These are phyloP conservation scores for Steinernema scapterisci DNA, from an alignment of 2,888 invertebrate species.

Conservation along the genomic window DNA sequence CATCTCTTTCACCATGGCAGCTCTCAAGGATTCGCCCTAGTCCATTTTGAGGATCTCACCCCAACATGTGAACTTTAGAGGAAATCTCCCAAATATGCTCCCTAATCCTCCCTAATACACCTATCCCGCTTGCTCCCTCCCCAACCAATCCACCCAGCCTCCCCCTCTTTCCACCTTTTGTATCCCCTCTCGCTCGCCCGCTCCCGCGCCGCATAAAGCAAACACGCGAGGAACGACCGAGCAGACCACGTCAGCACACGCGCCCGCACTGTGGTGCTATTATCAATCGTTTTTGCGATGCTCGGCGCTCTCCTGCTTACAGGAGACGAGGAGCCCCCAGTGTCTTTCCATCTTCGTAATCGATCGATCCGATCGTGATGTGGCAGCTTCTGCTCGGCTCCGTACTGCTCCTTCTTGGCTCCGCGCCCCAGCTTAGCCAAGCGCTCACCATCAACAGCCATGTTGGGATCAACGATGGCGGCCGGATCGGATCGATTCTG, in stretches of 20 bases:
- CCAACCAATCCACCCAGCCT: too few species aligned
- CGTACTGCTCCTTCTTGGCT: not conserved
- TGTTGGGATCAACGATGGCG: not conserved
- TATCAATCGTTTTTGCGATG: conserved; percentile 31
- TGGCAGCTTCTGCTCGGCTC: not conserved
- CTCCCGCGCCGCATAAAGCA: not conserved
- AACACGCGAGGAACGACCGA: conserved; percentile 21
- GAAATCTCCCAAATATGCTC: too few species aligned
- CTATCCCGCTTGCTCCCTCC: too few species aligned
- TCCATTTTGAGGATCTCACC: too few species aligned
- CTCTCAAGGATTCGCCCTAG: too few species aligned
- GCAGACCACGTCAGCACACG: conserved; percentile 25
- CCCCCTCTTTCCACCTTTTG: not conserved
- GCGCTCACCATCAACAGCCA: conserved; percentile 16
- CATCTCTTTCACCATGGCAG: too few species aligned
- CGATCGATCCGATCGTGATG: not conserved
- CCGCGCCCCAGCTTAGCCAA: not conserved
- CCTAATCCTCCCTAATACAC: too few species aligned
- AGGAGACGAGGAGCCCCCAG: not conserved
- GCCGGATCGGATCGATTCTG: conserved; percentile 16
- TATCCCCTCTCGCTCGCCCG: too few species aligned
- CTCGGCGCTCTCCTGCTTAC: not conserved
- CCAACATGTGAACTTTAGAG: too few species aligned
- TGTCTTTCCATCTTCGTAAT: not conserved
- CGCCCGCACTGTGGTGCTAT: conserved; percentile 13